phyloP scores from a whole-genome alignment of 2,113 vertebrate species.

The Illadopsis cleaveri region DNA sequence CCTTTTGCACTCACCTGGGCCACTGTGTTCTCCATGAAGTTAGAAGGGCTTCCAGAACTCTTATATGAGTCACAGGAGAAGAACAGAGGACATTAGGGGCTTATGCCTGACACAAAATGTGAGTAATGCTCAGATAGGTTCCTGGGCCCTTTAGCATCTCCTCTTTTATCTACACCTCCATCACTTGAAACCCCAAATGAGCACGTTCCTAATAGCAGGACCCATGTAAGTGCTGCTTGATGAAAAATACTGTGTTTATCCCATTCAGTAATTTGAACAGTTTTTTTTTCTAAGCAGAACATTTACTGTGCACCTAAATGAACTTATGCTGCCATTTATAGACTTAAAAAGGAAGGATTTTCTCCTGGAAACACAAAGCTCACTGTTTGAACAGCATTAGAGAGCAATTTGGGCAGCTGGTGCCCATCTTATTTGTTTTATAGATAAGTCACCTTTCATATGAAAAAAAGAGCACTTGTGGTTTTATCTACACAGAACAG shows the following conservation, averaged over 20 bases:
- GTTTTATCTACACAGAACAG: constrained; percentile 24
- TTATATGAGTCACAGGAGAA: background rate
- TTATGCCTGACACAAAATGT: background rate
- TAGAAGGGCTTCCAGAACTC: background rate
- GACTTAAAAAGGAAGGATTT: constrained; percentile 19
- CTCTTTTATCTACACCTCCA: background rate
- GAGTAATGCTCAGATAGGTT: background rate
- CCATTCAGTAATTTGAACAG: background rate
- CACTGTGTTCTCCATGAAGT: background rate
- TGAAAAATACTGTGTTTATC: background rate
- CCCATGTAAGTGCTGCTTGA: background rate
- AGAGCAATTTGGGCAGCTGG: constrained; percentile 53
- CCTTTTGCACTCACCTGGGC: background rate
- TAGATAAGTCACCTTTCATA: constrained; percentile 30
- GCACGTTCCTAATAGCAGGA: background rate
- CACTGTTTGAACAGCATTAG: constrained; percentile 44
- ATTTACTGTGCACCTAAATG: background rate
- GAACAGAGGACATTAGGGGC: background rate
- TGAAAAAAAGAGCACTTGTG: constrained; percentile 15
- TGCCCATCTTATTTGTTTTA: constrained; percentile 48
- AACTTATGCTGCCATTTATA: constrained; percentile 39
- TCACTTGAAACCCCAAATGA: background rate
- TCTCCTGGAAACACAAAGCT: constrained; percentile 21
- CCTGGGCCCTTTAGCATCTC: background rate
- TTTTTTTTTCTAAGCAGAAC: background rate